Evolutionary conservation across 2,888 invertebrate genomes (phyloP), one percentile per base, ranked within the genome.

Genomic region (Papilio protenor): DNA sequence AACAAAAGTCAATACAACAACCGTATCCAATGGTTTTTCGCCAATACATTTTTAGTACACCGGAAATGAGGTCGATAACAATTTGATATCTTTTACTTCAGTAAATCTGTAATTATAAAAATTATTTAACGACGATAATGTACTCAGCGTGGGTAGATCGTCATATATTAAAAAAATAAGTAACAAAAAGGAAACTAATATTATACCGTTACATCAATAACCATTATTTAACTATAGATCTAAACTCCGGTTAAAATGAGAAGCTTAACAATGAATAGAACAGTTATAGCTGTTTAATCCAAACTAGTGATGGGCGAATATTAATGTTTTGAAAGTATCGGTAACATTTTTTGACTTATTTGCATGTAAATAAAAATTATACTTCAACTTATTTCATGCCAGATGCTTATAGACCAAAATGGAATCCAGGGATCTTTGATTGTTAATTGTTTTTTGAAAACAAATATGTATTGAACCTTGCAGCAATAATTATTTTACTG

Each of bases 191-290:
- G 69, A 73, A 77, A 71, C 45, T 61, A 76, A 76, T 76, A 61
- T 59, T 45, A 71, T 59, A 76, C 77, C 74, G 74, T 77, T 74
- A 77, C 59, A 69, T 73, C 77, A 77, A 77, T 74, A 77, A 70
- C 57, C 73, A 77, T 74, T 74, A 74, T 77, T 77, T 74, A 77
- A 77, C 77, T 74, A 74, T 74, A 70, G 77, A 74, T 74, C 77
- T 77, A 70, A 77, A 77, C 74, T 74, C 47, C 74, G 77, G 74
- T 77, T 74, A 74, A 74, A 77, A 77, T 77, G 61, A 74, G 64
- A 52, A 70, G 74, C 74, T 74, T 74, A 70, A 74, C 74, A 70
- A 74, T 77, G 61, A 74, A 70, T 74, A 57, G 52, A 69, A 77
- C 73, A 77, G 70, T 77, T 77, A 77, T 70, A 74, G 69, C 57